Base-by-base conservation (phyloP, 2,113 vertebrate genomes). In the Lophotis ruficrista region DNA sequence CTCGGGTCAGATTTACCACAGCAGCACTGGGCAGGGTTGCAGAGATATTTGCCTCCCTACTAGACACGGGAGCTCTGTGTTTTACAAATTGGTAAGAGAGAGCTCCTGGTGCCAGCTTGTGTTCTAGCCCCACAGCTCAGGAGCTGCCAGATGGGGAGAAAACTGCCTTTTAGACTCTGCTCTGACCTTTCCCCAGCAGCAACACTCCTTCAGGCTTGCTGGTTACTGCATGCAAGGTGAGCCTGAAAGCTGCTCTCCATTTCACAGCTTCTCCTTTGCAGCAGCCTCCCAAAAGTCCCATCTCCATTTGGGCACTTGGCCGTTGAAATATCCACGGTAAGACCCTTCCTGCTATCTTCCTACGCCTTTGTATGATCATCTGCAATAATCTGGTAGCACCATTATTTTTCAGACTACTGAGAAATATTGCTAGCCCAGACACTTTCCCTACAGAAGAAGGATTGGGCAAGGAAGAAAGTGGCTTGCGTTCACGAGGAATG, bases 101-200 rank as follows among this genome's bases (percentile, higher is more conserved):
- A 57, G 37, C 43, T 85, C 30, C n/a, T 64, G 61, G 27, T 89
- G 87, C 65, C 84, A 91, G 84, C 87, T 93, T 4, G 1, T 43
- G 47, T 64, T 89, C 77, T 72, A 61, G 87, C 22, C 12, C 69
- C 83, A 18, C 57, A 79, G 70, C 70, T 61, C 62, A 76, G 76
- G 83, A 95, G 54, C 72, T 89, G 89, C 64, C 89, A 91, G 77
- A 89, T 43, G 73, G 81, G 71, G 71, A 86, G 91, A 69, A 93
- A 83, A 50, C 31, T 86, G 71, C 58, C 58, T 94, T 80, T 96
- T 80, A 94, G 83, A 80, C 71, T 79, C 69, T 38, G 66, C 78
- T 85, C 66, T 76, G 90, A 89, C 61, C 84, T 79, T 48, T 89
- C 53, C 57, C 87, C 84, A 70, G 92, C 95, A 94, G 62, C 82